Percentiles rank a stretch among this genome's conserved stretches.
These are phyloP conservation scores for Rallus crepitans DNA, from an alignment of 2,797 vertebrate genomes.

Conservation along the genomic window DNA sequence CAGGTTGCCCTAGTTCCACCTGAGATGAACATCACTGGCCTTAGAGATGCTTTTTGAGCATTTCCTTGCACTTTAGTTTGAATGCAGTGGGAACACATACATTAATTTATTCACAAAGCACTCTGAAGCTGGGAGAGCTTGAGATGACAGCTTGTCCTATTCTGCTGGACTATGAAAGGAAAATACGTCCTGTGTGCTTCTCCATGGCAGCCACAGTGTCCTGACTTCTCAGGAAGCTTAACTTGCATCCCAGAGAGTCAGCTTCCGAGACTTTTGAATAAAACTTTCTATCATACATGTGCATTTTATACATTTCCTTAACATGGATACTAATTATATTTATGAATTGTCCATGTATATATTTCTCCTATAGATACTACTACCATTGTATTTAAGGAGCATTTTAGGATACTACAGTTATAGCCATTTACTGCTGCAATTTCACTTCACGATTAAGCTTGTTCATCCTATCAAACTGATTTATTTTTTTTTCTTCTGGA, in stretches of 20 bases:
- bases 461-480: neutral
- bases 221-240: neutral
- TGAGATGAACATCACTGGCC: neutral
- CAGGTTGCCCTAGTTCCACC: neutral
- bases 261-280: neutral
- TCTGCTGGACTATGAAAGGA: neutral
- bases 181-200: neutral
- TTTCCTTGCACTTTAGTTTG: neutral
- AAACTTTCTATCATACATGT: neutral
- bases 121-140: neutral
- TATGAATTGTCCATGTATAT: neutral
- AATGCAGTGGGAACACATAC: neutral
- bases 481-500: constrained; percentile 7
- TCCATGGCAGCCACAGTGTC: neutral
- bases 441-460: constrained; percentile 14
- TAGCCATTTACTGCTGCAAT: neutral
- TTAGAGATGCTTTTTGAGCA: neutral
- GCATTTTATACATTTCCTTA: neutral
- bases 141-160: neutral
- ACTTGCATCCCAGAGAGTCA: neutral
- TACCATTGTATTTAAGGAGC: neutral
- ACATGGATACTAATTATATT: neutral
- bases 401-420: neutral
- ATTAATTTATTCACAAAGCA: neutral
- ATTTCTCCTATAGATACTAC: neutral